These are phyloP conservation scores for Nemotelus pantherinus DNA, from an alignment of 2,888 invertebrate species.

Conservation along the genomic window DNA sequence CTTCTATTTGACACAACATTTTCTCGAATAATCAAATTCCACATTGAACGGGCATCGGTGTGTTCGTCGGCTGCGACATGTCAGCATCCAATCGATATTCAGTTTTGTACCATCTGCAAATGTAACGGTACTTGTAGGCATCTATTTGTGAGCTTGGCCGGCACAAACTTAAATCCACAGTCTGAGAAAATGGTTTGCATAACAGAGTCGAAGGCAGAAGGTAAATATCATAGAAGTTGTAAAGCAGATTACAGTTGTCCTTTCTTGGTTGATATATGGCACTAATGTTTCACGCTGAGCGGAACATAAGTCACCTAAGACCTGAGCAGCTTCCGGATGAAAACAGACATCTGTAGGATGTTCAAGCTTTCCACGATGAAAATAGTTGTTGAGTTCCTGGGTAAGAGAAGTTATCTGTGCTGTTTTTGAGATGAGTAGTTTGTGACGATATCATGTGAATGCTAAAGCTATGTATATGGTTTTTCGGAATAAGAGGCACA, in stretches of 20 bases:
- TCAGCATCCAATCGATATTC: constrained; percentile 23
- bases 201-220: constrained; percentile 1
- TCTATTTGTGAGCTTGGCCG: not conserved
- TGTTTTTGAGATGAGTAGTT: too few relatives aligned
- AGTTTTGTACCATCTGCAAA: not conserved
- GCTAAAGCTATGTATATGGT: too few relatives aligned
- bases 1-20: constrained; percentile 26
- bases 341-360: too few relatives aligned
- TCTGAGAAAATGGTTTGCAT: constrained; percentile 2
- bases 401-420: too few relatives aligned
- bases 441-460: too few relatives aligned
- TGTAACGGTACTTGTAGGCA: not conserved
- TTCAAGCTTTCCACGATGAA: too few relatives aligned
- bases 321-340: constrained; percentile 13
- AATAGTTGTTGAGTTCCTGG: too few relatives aligned
- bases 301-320: constrained; percentile 35
- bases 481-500: too few relatives aligned
- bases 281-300: constrained; percentile 21
- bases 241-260: constrained; percentile 41
- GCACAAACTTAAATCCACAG: constrained; percentile 24
- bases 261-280: constrained; percentile 41
- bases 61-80: not conserved
- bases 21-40: constrained; percentile 38
- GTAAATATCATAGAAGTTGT: constrained; percentile 20
- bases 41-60: not conserved